These are phyloP conservation scores for Serilophus lunatus DNA, from an alignment of 2,113 vertebrate species.

Conservation along the genomic window DNA sequence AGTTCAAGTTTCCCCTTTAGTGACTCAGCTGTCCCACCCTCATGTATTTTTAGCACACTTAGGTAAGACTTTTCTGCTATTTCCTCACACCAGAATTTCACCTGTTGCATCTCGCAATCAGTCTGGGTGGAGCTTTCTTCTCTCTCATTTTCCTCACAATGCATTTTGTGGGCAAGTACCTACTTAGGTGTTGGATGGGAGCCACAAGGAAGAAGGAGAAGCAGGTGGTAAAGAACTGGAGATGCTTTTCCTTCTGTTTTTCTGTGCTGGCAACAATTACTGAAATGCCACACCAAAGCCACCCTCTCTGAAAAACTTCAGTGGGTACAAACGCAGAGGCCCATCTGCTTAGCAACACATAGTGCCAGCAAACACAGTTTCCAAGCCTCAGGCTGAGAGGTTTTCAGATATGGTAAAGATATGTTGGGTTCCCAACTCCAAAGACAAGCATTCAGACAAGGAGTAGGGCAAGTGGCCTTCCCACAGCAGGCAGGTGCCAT, in stretches of 20 bases:
- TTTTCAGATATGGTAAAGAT: neutral
- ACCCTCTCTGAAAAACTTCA: slow-evolving; percentile 4
- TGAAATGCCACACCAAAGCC: slow-evolving; percentile 34
- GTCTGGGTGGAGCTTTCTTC: neutral
- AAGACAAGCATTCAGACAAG: neutral
- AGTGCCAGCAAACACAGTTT: slow-evolving; percentile 26
- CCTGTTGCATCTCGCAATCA: neutral
- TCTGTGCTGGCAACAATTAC: neutral
- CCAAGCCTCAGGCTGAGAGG: neutral
- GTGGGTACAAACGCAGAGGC: neutral
- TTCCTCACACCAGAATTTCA: neutral
- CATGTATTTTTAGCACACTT: neutral
- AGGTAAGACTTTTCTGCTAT: neutral
- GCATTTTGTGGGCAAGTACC: neutral
- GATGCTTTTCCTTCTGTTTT: slow-evolving; percentile 6
- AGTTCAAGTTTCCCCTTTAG: neutral
- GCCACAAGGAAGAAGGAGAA: neutral
- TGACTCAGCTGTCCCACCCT: neutral
- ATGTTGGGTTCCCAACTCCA: neutral
- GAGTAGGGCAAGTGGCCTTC: neutral
- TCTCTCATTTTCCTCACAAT: neutral
- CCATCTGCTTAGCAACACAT: slow-evolving; percentile 61
- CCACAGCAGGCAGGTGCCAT: neutral
- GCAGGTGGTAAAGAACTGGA: neutral
- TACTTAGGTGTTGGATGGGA: neutral